phyloP scores from a whole-genome alignment of 2,113 vertebrate genomes.

The Apus apus region DNA sequence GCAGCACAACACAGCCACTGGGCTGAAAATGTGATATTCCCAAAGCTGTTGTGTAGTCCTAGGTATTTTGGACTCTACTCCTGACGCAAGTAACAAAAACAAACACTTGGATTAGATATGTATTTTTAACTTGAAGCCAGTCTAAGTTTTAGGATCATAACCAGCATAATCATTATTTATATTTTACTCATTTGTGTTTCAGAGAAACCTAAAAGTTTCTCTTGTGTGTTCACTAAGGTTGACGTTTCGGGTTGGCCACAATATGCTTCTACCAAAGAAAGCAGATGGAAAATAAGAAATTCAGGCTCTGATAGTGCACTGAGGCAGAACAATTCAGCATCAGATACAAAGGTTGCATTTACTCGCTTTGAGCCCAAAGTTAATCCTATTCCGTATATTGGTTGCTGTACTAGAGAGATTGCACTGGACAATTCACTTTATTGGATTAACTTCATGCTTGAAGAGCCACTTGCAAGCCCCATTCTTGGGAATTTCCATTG shows the following conservation, averaged over 20 bases:
- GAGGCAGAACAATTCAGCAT: neutral
- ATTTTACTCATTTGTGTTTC: neutral
- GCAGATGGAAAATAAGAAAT: neutral
- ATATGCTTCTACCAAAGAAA: neutral
- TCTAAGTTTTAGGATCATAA: constrained; percentile 7
- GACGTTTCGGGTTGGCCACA: neutral
- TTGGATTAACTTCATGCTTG: neutral
- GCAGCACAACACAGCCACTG: neutral
- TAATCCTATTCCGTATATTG: neutral
- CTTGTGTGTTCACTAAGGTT: neutral
- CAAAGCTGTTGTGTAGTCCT: constrained; percentile 25
- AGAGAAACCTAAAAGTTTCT: neutral
- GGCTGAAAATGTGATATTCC: constrained; percentile 58
- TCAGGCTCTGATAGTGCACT: neutral
- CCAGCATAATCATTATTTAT: constrained; percentile 13
- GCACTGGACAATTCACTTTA: neutral
- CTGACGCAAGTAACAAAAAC: constrained; percentile 49
- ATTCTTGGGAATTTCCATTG: neutral
- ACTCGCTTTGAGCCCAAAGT: neutral
- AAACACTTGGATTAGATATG: neutral
- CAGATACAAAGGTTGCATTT: neutral
- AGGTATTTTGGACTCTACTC: constrained; percentile 33
- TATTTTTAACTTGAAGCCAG: neutral
- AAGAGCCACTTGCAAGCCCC: neutral
- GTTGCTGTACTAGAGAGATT: neutral